phyloP scores from a whole-genome alignment of 2,888 invertebrate species.

The Petrolisthes manimaculis region DNA sequence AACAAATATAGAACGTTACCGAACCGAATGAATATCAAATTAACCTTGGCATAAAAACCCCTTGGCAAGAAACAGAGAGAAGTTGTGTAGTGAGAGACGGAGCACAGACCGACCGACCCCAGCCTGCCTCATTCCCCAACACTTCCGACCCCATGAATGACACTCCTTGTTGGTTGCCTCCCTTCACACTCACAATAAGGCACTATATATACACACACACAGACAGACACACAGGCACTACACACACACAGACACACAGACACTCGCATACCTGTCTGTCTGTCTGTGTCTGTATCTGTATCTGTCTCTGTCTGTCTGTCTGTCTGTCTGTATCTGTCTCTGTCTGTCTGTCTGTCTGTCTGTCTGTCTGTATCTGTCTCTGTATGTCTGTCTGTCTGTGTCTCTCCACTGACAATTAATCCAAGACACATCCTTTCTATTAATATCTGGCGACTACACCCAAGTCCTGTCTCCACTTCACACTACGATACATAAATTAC shows the following conservation, averaged over 20 bases:
- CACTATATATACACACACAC: constrained; percentile 25
- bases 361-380: background rate
- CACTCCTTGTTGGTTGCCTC: background rate
- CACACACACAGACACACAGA: background rate
- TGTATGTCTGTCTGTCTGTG: constrained; percentile 12
- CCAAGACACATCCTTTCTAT: too few species aligned
- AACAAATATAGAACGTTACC: too few species aligned
- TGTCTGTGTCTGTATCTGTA: background rate
- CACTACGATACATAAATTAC: background rate
- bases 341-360: background rate
- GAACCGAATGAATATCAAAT: too few species aligned
- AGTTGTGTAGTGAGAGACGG: background rate
- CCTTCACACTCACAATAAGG: background rate
- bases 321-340: constrained; percentile 6
- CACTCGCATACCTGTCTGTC: background rate
- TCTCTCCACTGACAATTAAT: background rate
- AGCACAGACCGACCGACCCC: too few species aligned
- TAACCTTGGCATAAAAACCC: too few species aligned
- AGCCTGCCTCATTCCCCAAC: background rate
- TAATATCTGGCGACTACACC: background rate
- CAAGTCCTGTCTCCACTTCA: background rate
- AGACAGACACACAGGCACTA: constrained; percentile 8
- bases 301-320: background rate
- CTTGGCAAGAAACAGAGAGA: too few species aligned
- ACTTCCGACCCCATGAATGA: background rate